Evolutionary conservation across 2,113 vertebrate species (phyloP), one percentile per base, ranked within the genome.

Genomic region (Formicarius rufipectus): DNA sequence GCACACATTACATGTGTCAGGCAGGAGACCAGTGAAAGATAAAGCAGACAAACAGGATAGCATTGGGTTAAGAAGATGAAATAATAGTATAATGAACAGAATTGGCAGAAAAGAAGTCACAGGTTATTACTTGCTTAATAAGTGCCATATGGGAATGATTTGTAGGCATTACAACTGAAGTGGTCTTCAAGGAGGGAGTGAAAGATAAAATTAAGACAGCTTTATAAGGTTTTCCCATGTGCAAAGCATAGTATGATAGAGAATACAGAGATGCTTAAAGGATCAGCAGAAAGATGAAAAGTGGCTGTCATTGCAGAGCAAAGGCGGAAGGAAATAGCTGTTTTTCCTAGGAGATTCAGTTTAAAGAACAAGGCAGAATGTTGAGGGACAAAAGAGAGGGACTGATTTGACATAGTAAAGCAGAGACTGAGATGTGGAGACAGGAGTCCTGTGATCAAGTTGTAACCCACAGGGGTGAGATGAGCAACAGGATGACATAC

Each of bases 51-150:
- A 82, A 93, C 35, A 84, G 42, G 49, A 64, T 59, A 62, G 67
- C 62, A 35, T 28, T 93, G 49, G 23, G 37, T 81, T 94, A 84
- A 77, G 59, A 84, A 59, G 81, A 93, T 79, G 81, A 95, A 77
- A 80, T 82, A 77, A 83, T 52, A 79, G 63, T 90, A 24, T 47
- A 81, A 55, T 62, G 42, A 83, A 85, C 19, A 80, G 74, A 91
- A 74, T 71, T 42, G 74, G 45, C 50, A 62, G 82, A 93, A 87
- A 73, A 87, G 49, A 75, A 87, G 49, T 86, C 80, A 56, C 67
- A 84, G 68, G 42, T 93, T 90, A 62, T 88, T 95, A 35, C 75
- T 93, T 94, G 75, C 47, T 77, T 93, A 86, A 33, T 85, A 91
- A 90, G 23, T 89, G 44, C 52, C 90, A 53, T 71, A 72, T 72